These are phyloP conservation scores for Accipiter virgatus DNA, from an alignment of 2,113 vertebrate genomes.

Conservation along the genomic window DNA sequence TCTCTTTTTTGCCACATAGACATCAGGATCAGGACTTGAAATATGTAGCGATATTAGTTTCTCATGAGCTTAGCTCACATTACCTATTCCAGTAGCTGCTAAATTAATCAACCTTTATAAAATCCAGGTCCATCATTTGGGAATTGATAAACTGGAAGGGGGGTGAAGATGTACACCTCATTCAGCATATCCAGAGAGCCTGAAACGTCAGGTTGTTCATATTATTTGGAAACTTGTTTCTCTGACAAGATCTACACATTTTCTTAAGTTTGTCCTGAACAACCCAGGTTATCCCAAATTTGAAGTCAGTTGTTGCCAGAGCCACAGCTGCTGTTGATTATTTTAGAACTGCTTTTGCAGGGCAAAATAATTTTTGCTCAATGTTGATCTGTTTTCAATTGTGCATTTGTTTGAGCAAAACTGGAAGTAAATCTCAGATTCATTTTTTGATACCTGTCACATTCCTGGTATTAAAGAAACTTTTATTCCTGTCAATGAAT, in stretches of 20 bases:
- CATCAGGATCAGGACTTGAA: not conserved
- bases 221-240: not conserved
- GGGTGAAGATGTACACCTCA: not conserved
- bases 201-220: not conserved
- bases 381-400: not conserved
- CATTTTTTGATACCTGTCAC: not conserved
- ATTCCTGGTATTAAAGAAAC: not conserved
- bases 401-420: not conserved
- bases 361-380: not conserved
- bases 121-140: not conserved
- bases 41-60: not conserved
- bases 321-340: not conserved
- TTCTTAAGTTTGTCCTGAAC: not conserved
- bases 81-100: not conserved
- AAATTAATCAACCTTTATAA: not conserved
- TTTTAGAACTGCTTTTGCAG: not conserved
- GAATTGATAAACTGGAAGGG: not conserved
- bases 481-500: not conserved
- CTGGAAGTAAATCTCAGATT: not conserved
- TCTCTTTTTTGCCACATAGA: not conserved
- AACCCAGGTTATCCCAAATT: not conserved
- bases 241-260: not conserved
- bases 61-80: not conserved
- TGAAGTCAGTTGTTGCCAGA: not conserved
- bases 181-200: not conserved